Evolutionary conservation across 2,113 vertebrate genomes (phyloP).

Genomic region (Tylochromis polylepis): DNA sequence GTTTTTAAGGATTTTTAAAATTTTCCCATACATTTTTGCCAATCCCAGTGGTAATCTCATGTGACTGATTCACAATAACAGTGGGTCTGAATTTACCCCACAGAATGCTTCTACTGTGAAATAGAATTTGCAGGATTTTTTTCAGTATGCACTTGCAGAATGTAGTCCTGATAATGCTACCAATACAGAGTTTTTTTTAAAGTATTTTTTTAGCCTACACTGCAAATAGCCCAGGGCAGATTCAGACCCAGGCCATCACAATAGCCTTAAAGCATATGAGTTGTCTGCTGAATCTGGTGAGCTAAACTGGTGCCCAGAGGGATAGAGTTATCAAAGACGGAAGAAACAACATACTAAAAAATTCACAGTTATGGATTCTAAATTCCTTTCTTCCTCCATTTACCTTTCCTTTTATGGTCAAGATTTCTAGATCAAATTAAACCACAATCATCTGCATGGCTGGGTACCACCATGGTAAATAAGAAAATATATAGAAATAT

Average conservation of each 20-base stretch:
- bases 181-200: accelerated
- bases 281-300: background rate
- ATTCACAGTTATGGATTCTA: background rate
- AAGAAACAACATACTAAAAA: background rate
- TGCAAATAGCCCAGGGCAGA: background rate
- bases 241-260: background rate
- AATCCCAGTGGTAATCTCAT: background rate
- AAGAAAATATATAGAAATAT: background rate
- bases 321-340: background rate
- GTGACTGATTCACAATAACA: background rate
- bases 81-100: background rate
- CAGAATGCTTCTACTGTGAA: background rate
- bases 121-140: background rate
- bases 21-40: background rate
- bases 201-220: background rate
- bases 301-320: background rate
- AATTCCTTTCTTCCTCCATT: background rate
- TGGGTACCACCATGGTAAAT: background rate
- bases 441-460: background rate
- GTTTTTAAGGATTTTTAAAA: background rate
- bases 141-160: background rate
- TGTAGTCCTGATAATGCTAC: background rate
- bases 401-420: background rate
- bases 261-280: background rate
- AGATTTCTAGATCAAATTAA: background rate